Percentiles rank a stretch among this genome's conserved stretches.
Conservation (phyloP, 2,113 vertebrate species). For the Lagopus muta region DNA sequence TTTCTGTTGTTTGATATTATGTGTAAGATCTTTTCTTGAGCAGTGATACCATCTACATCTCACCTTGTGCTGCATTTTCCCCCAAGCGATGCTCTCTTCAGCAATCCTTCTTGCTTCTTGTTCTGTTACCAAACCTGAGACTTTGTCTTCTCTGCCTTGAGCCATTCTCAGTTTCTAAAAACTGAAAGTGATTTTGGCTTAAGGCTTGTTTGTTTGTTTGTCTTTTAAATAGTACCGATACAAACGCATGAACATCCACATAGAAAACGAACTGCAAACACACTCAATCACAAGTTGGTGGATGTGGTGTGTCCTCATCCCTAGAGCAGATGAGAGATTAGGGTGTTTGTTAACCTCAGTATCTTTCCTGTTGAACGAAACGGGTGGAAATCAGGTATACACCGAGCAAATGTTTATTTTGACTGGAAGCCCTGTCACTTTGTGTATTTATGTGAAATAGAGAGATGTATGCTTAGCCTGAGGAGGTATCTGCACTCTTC, state of each 20-base stretch:
- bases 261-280: background rate
- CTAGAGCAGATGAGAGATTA: constrained; percentile 44
- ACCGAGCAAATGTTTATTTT: constrained; percentile 63
- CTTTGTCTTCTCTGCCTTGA: background rate
- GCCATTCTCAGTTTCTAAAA: background rate
- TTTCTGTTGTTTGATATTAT: background rate
- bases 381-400: constrained; percentile 39
- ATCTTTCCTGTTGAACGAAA: constrained; percentile 55
- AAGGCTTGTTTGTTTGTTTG: constrained; percentile 10
- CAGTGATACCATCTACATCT: background rate
- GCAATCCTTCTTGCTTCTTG: background rate
- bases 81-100: background rate
- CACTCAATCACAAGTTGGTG: constrained; percentile 14
- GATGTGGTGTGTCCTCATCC: constrained; percentile 2
- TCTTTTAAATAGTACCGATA: background rate
- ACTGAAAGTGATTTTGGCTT: background rate
- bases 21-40: background rate
- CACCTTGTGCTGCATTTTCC: background rate
- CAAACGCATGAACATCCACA: background rate
- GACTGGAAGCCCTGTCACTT: constrained; percentile 62
- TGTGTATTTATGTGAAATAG: constrained; percentile 65
- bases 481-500: constrained; percentile 65
- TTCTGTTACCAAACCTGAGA: background rate
- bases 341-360: constrained; percentile 16
- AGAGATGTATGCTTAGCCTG: constrained; percentile 54